Base-by-base conservation (phyloP, 2,797 vertebrate genomes). In the Protosalanx chinensis region DNA sequence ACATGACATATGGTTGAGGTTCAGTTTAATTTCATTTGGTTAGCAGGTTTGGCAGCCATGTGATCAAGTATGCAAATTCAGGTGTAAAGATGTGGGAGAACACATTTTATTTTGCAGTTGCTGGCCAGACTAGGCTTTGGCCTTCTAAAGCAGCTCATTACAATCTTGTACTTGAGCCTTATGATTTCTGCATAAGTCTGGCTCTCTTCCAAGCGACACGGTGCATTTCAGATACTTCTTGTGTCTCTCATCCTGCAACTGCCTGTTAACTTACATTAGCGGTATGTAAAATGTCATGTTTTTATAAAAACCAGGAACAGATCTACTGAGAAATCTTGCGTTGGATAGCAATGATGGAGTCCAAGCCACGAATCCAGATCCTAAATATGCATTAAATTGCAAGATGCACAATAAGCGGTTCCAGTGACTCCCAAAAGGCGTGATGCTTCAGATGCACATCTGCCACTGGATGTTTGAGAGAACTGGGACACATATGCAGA, bases 1-100 rank as follows among this genome's bases (percentile, higher is more conserved):
- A 63, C 66, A 79, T 76, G 76, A 73, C 79, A 76, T 68, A 73
- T 71, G 59, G 60, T 64, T 49, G 67, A 77, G 35, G 63, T 53
- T 65, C 32, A 73, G 76, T 71, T 20, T 75, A 80, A 77, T 62
- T 23, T 73, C 74, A 56, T 59, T 23, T 79, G 10, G 1, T 46
- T 77, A 72, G 65, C 33, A 35, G 72, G 79, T 75, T 20, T 30
- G 60, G 58, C 32, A 59, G 30, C 57, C 49, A 70, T 56, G 58
- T 67, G 4, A 64, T 20, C 61, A 69, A 72, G 77, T 65, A 58
- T 59, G 59, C 12, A 32, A 20, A 69, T 73, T 62, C n/a, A 46
- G 41, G 10, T 46, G 64, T 27, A 65, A 46, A 49, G 37, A 46
- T 65, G 64, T 27, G n/a, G 23, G 15, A n/a, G 3, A 10, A 49